Conservation (phyloP, 2,888 invertebrate species). For the Augiades crinisus region DNA sequence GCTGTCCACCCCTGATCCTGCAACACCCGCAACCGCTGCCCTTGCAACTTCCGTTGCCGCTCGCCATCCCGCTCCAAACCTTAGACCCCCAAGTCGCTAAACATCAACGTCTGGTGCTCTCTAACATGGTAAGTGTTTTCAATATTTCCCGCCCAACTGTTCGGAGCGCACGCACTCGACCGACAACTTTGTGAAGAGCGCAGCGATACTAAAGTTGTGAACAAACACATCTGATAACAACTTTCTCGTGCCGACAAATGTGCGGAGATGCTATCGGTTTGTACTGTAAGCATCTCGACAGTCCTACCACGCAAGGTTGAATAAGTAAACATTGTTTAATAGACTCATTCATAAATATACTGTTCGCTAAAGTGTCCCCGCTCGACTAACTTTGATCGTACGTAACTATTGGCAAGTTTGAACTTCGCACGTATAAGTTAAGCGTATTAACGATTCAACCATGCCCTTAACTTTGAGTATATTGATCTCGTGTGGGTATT, state of each 20-base stretch:
- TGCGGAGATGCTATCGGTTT: slow-evolving; percentile 52
- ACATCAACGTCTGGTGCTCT: slow-evolving; percentile 78
- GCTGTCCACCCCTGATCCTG: slow-evolving; percentile 74
- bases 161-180: slow-evolving; percentile 33
- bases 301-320: slow-evolving; percentile 43
- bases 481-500: slow-evolving; percentile 57
- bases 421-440: slow-evolving; percentile 66
- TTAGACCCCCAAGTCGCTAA: slow-evolving; percentile 76
- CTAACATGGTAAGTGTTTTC: slow-evolving; percentile 74
- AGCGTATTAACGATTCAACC: slow-evolving; percentile 63
- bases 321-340: slow-evolving; percentile 63
- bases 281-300: slow-evolving; percentile 40
- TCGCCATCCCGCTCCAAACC: slow-evolving; percentile 74
- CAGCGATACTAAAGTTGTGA: slow-evolving; percentile 52
- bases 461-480: slow-evolving; percentile 54
- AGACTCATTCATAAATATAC: slow-evolving; percentile 48
- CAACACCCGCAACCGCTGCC: slow-evolving; percentile 71
- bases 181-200: slow-evolving; percentile 53
- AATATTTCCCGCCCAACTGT: slow-evolving; percentile 45
- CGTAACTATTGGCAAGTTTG: slow-evolving; percentile 51
- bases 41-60: slow-evolving; percentile 72
- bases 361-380: slow-evolving; percentile 43
- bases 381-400: slow-evolving; percentile 58
- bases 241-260: slow-evolving; percentile 55
- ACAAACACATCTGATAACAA: slow-evolving; percentile 65